These are phyloP conservation scores for Macquaria ambigua DNA, from an alignment of 2,113 vertebrate species.

Conservation along the genomic window DNA sequence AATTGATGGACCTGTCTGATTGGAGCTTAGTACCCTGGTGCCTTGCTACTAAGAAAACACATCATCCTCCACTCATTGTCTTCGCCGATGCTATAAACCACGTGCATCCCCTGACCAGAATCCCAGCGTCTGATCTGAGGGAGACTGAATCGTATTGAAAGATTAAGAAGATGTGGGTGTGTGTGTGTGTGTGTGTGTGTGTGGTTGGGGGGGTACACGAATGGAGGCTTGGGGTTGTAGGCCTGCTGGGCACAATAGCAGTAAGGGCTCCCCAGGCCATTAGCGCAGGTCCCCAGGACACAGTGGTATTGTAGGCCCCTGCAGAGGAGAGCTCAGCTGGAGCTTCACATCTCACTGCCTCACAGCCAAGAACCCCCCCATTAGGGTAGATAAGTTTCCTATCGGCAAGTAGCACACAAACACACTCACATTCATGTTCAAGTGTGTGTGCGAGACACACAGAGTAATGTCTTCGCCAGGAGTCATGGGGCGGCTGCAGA, in stretches of 20 bases:
- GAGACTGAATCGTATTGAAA: slow-evolving; percentile 64
- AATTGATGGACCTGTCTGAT: slow-evolving; percentile 52
- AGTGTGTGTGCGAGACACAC: slow-evolving; percentile 53
- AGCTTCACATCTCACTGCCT: slow-evolving; percentile 72
- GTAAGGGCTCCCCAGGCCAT: slow-evolving; percentile 82
- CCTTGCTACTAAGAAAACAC: slow-evolving; percentile 39
- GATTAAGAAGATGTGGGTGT: slow-evolving; percentile 63
- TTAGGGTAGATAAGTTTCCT: slow-evolving; percentile 90
- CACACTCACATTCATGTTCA: slow-evolving; percentile 55
- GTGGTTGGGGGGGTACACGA: background rate
- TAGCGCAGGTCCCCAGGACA: slow-evolving; percentile 86
- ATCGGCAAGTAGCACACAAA: slow-evolving; percentile 78
- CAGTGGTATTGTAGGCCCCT: slow-evolving; percentile 85
- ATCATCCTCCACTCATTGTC: slow-evolving; percentile 43
- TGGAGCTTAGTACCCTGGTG: slow-evolving; percentile 47
- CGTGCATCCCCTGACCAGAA: slow-evolving; percentile 44
- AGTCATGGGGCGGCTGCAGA: slow-evolving; percentile 73
- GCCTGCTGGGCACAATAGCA: slow-evolving; percentile 75
- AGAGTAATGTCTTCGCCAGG: slow-evolving; percentile 87
- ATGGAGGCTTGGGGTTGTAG: slow-evolving; percentile 41
- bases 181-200: no score
- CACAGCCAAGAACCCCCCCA: slow-evolving; percentile 85
- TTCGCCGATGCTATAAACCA: slow-evolving; percentile 49
- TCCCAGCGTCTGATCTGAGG: slow-evolving; percentile 66
- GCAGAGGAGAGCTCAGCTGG: slow-evolving; percentile 91